Percentiles rank a stretch among this genome's conserved stretches.
Evolutionary conservation across 2,113 vertebrate species (phyloP).

Genomic region (Amblyopsis rosae): DNA sequence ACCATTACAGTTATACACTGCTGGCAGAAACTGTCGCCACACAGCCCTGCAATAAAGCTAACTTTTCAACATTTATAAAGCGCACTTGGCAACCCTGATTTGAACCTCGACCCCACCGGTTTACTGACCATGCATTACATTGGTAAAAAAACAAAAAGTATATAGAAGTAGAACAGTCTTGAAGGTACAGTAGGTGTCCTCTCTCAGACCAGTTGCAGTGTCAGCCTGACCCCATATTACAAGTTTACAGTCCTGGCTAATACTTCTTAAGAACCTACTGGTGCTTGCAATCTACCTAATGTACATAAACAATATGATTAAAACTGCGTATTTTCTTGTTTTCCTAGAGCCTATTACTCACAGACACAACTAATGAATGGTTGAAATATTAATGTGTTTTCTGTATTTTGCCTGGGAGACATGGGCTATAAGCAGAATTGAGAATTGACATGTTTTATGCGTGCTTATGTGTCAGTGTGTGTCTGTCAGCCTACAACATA

Average conservation of each 20-base stretch:
- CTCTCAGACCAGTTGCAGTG: constrained; percentile 31
- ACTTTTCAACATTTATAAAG: too few relatives aligned
- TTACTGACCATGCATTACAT: constrained; percentile 20
- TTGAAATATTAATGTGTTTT: constrained; percentile 21
- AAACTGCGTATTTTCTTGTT: background rate
- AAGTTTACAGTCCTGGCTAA: constrained; percentile 32
- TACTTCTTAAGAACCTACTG: constrained; percentile 11
- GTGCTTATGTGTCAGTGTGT: background rate
- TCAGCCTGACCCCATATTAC: constrained; percentile 27
- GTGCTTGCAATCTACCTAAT: constrained; percentile 4
- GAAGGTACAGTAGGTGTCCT: constrained; percentile 26
- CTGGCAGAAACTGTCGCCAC: too few relatives aligned
- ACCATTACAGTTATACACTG: too few relatives aligned
- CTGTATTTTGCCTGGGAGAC: background rate
- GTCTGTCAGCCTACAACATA: background rate
- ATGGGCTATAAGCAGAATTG: background rate
- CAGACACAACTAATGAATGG: constrained; percentile 13
- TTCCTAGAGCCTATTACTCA: background rate
- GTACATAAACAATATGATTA: constrained; percentile 4
- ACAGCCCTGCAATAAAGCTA: too few relatives aligned
- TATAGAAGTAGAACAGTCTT: background rate
- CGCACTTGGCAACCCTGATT: background rate
- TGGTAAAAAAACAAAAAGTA: constrained; percentile 25
- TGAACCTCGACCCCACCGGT: constrained; percentile 16
- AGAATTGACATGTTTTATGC: background rate